These are phyloP conservation scores for Himalopsyche phryganea DNA, from an alignment of 1,140 invertebrate species.

Conservation along the genomic window DNA sequence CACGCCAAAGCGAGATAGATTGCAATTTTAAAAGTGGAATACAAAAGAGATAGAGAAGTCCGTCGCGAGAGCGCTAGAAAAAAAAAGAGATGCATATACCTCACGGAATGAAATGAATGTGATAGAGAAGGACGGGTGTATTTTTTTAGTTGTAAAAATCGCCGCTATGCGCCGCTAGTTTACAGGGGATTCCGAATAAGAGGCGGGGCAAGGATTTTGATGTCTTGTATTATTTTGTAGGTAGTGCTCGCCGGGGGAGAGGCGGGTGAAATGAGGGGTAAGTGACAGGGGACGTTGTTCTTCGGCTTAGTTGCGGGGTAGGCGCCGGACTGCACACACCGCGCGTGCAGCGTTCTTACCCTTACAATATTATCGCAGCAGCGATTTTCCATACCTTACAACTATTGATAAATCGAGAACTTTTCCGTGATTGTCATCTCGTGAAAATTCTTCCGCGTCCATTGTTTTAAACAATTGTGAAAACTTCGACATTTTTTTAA, in stretches of 20 bases:
- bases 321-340: constrained; percentile 8
- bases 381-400: too few relatives aligned
- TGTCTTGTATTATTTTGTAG: neutral
- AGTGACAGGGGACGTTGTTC: neutral
- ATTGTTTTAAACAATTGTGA: too few relatives aligned
- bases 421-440: too few relatives aligned
- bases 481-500: too few relatives aligned
- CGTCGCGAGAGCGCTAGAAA: constrained; percentile 16
- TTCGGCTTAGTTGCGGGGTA: constrained; percentile 20
- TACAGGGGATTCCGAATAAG: constrained; percentile 2
- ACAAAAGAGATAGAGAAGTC: constrained; percentile 27
- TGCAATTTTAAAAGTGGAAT: constrained; percentile 21
- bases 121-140: neutral
- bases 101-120: neutral
- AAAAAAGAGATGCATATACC: neutral
- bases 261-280: constrained; percentile 3
- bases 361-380: too few relatives aligned
- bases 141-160: constrained; percentile 2
- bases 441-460: too few relatives aligned
- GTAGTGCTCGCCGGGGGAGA: constrained; percentile 12
- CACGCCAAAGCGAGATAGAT: constrained; percentile 1
- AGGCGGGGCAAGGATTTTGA: constrained; percentile 10
- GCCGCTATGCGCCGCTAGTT: constrained; percentile 15
- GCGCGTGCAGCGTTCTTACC: constrained; percentile 1
- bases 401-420: too few relatives aligned